Percentiles rank a stretch among this genome's conserved stretches.
These are phyloP conservation scores for Sinonovacula constricta DNA, from an alignment of 1,140 invertebrate species.

Conservation along the genomic window DNA sequence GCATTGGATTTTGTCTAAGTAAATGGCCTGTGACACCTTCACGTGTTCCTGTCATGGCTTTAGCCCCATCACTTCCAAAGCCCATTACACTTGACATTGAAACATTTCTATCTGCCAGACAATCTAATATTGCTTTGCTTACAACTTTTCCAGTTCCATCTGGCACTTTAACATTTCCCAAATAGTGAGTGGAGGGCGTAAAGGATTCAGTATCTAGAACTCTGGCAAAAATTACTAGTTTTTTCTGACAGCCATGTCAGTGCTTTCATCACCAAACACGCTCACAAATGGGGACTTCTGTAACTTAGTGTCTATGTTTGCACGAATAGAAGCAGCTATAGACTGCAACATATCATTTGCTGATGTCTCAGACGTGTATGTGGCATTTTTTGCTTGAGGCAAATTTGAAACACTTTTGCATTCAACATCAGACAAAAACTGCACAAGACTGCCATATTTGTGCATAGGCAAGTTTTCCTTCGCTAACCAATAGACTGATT, in stretches of 20 bases:
- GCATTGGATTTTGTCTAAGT: background rate
- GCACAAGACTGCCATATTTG: background rate
- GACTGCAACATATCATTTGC: background rate
- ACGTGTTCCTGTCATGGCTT: background rate
- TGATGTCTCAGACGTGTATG: background rate
- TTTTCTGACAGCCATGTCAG: background rate
- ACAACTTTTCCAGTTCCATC: background rate
- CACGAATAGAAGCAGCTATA: background rate
- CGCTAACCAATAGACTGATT: background rate
- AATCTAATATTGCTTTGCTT: background rate
- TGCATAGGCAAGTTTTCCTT: background rate
- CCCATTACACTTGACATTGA: conserved; percentile 2
- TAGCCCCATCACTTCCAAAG: conserved; percentile 4
- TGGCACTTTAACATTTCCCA: background rate
- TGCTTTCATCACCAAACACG: background rate
- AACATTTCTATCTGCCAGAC: background rate
- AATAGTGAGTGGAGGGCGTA: background rate
- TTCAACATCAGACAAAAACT: background rate
- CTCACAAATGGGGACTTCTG: background rate
- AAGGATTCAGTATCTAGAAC: background rate
- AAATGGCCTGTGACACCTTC: background rate
- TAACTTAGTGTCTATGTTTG: background rate
- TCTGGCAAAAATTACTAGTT: background rate
- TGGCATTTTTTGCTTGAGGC: background rate
- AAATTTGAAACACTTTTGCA: background rate